These are phyloP conservation scores for Drosophila aldrichi DNA, from an alignment of 2,888 invertebrate species.

Conservation along the genomic window DNA sequence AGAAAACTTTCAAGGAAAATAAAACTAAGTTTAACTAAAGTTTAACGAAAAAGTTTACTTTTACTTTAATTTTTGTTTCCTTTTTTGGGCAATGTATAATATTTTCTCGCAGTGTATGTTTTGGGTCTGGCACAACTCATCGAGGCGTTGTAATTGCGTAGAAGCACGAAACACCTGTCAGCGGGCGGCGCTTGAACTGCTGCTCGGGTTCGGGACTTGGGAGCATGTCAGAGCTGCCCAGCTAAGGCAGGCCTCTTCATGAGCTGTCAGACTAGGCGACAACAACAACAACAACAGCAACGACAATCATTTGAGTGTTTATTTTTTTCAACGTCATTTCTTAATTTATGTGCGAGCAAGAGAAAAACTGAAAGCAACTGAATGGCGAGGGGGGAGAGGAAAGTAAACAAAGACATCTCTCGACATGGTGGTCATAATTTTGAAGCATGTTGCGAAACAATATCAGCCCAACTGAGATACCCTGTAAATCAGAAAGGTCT, in stretches of 20 bases:
- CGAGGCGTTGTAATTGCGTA: slow-evolving; percentile 67
- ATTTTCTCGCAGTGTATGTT: slow-evolving; percentile 31
- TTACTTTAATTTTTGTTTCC: neutral
- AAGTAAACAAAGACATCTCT: slow-evolving; percentile 65
- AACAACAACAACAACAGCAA: slow-evolving; percentile 23
- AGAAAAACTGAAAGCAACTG: slow-evolving; percentile 36
- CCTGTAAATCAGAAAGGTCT: slow-evolving; percentile 6
- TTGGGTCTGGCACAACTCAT: slow-evolving; percentile 27
- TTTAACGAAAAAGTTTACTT: neutral
- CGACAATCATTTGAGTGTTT: slow-evolving; percentile 52
- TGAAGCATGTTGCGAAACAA: slow-evolving; percentile 20
- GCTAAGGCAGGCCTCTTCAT: slow-evolving; percentile 40
- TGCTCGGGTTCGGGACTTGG: slow-evolving; percentile 18
- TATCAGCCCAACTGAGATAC: slow-evolving; percentile 5
- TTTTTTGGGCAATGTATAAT: too few species aligned
- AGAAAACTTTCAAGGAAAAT: too few species aligned
- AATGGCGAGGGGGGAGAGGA: slow-evolving; percentile 53
- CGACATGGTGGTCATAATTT: slow-evolving; percentile 53
- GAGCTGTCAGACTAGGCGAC: slow-evolving; percentile 47
- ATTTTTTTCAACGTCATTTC: slow-evolving; percentile 70
- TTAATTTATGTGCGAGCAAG: slow-evolving; percentile 73
- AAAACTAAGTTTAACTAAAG: too few species aligned
- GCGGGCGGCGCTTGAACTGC: slow-evolving; percentile 51
- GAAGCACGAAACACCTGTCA: slow-evolving; percentile 65
- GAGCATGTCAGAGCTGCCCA: slow-evolving; percentile 41